A percentile compares a stretch with the other conserved stretches of the same genome.
phyloP scores from a whole-genome alignment of 2,888 invertebrate genomes.

The Cantharis rufa region DNA sequence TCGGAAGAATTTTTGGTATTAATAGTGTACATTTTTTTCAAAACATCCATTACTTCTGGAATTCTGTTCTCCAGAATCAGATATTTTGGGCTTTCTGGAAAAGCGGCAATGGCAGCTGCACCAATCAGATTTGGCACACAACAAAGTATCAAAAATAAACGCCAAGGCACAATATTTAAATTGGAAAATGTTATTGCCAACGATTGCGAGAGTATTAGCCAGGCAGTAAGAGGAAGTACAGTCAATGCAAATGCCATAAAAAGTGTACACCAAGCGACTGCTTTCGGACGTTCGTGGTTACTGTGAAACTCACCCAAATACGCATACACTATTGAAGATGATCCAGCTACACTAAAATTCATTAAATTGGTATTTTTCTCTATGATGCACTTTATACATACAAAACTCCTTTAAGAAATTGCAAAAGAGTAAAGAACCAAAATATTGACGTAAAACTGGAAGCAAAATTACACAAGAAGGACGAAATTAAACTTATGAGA shows the following conservation, averaged over 20 bases:
- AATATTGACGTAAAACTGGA: conserved; percentile 24
- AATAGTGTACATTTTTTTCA: conserved; percentile 63
- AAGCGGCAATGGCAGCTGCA: conserved; percentile 60
- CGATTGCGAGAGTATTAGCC: conserved; percentile 42
- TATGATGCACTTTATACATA: conserved; percentile 20
- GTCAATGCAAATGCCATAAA: conserved; percentile 48
- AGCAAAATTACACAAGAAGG: conserved; percentile 17
- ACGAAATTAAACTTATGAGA: conserved; percentile 17
- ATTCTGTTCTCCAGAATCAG: conserved; percentile 65
- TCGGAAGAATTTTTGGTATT: conserved; percentile 57
- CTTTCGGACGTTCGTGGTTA: conserved; percentile 60
- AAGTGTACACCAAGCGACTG: conserved; percentile 65
- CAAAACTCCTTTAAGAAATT: conserved; percentile 67
- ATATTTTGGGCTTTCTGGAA: conserved; percentile 83
- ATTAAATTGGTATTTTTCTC: not conserved
- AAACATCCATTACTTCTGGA: conserved; percentile 62
- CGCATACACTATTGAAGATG: conserved; percentile 55
- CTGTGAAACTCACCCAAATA: conserved; percentile 70
- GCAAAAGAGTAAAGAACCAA: conserved; percentile 50
- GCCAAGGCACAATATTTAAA: conserved; percentile 70
- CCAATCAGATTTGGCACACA: conserved; percentile 67
- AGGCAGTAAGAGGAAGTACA: conserved; percentile 58
- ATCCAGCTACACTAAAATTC: conserved; percentile 28
- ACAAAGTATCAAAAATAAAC: conserved; percentile 69
- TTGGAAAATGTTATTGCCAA: conserved; percentile 48